phyloP scores from a whole-genome alignment of 2,888 invertebrate genomes.

The Autographa gamma region DNA sequence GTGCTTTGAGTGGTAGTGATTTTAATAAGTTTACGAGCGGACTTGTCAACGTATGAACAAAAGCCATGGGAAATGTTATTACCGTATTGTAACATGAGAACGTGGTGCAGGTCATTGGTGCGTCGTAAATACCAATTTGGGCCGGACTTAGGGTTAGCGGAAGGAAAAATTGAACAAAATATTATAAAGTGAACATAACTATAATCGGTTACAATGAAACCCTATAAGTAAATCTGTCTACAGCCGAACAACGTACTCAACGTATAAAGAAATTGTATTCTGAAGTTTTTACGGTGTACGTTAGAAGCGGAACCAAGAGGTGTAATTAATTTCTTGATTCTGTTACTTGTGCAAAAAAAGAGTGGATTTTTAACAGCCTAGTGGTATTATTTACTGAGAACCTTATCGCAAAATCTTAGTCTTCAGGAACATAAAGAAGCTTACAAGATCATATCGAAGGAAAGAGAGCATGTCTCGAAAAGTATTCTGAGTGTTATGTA shows the following conservation, averaged over 20 bases:
- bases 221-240: background rate
- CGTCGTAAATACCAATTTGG: conserved; percentile 73
- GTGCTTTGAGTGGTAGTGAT: conserved; percentile 57
- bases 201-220: background rate
- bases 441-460: conserved; percentile 35
- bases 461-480: conserved; percentile 14
- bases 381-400: conserved; percentile 8
- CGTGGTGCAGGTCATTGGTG: conserved; percentile 66
- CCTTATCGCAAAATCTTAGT: conserved; percentile 23
- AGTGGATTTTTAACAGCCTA: conserved; percentile 14
- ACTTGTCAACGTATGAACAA: conserved; percentile 72
- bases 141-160: conserved; percentile 53
- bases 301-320: conserved; percentile 44
- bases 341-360: conserved; percentile 32
- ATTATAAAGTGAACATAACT: background rate
- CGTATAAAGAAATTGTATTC: conserved; percentile 29
- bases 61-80: conserved; percentile 68
- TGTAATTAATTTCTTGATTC: conserved; percentile 46
- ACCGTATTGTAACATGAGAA: conserved; percentile 66
- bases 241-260: conserved; percentile 15
- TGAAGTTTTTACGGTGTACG: conserved; percentile 35
- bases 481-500: conserved; percentile 23
- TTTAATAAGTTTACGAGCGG: conserved; percentile 69
- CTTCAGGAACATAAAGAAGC: conserved; percentile 7
- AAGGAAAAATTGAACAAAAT: conserved; percentile 24